Percentiles rank a stretch among this genome's conserved stretches.
Evolutionary conservation across 2,888 invertebrate species (phyloP).

Genomic region (Hirudinaria manillensis): DNA sequence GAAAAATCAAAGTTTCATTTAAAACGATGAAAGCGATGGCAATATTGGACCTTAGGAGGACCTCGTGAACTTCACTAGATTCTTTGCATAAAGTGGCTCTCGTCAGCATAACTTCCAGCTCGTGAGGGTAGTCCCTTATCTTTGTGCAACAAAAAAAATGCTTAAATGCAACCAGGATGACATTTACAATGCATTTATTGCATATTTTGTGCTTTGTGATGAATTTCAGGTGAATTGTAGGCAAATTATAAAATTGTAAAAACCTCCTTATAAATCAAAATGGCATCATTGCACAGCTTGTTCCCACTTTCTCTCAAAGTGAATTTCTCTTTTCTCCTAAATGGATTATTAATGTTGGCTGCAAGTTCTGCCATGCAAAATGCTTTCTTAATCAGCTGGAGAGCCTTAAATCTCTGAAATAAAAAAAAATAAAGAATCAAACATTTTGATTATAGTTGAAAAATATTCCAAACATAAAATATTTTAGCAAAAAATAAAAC

Average conservation of each 20-base stretch:
- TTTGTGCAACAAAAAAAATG: conserved; percentile 14
- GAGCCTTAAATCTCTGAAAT: conserved; percentile 18
- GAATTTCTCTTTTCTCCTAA: not conserved
- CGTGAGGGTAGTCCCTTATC: conserved; percentile 23
- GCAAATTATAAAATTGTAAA: no score
- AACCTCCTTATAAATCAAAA: conserved; percentile 11
- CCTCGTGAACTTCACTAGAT: conserved; percentile 14
- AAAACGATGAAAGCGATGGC: not conserved
- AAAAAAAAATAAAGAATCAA: not conserved
- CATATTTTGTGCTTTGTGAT: not conserved
- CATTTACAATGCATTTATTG: not conserved
- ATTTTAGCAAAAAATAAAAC: not conserved
- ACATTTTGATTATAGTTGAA: no score
- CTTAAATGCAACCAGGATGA: not conserved
- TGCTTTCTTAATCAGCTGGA: conserved; percentile 23
- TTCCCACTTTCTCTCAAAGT: not conserved
- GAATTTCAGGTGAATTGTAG: no score
- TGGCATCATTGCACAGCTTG: not conserved
- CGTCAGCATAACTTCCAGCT: conserved; percentile 20
- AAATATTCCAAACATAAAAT: not conserved
- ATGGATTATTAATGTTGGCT: not conserved
- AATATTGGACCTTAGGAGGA: not conserved
- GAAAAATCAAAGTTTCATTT: conserved; percentile 2
- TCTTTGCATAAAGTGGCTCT: conserved; percentile 22
- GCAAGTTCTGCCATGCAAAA: conserved; percentile 15